Conservation (phyloP, 2,888 invertebrate species). For the Drosophila fungiperda region DNA sequence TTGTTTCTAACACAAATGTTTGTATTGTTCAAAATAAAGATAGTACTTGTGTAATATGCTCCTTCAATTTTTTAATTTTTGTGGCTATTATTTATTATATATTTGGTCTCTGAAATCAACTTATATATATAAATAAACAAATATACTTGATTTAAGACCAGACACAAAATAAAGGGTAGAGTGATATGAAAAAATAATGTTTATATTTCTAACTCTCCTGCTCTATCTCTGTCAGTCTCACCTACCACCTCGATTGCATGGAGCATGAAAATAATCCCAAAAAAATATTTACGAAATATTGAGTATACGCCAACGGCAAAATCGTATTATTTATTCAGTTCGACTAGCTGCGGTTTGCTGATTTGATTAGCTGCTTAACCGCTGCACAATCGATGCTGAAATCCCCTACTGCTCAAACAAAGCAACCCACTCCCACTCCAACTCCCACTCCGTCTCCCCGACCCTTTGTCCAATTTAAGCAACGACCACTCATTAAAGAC, state of each 20-base stretch:
- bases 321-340: constrained; percentile 32
- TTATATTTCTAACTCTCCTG: neutral
- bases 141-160: neutral
- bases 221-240: neutral
- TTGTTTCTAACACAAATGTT: neutral
- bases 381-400: constrained; percentile 10
- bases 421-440: neutral
- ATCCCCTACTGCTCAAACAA: neutral
- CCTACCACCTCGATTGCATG: constrained; percentile 9
- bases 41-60: neutral
- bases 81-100: neutral
- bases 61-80: neutral
- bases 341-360: constrained; percentile 56
- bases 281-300: constrained; percentile 19
- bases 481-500: constrained; percentile 18
- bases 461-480: neutral
- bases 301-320: constrained; percentile 25
- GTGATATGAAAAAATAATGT: constrained; percentile 11
- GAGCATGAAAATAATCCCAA: constrained; percentile 29
- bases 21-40: neutral
- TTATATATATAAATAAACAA: neutral
- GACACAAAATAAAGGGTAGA: neutral
- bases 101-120: neutral
- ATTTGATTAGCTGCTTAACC: constrained; percentile 69
- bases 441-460: too few relatives aligned